A percentile compares a stretch with the other conserved stretches of the same genome.
Evolutionary conservation across 2,113 vertebrate genomes (phyloP).

Genomic region (Tenebrosternarchus preto): DNA sequence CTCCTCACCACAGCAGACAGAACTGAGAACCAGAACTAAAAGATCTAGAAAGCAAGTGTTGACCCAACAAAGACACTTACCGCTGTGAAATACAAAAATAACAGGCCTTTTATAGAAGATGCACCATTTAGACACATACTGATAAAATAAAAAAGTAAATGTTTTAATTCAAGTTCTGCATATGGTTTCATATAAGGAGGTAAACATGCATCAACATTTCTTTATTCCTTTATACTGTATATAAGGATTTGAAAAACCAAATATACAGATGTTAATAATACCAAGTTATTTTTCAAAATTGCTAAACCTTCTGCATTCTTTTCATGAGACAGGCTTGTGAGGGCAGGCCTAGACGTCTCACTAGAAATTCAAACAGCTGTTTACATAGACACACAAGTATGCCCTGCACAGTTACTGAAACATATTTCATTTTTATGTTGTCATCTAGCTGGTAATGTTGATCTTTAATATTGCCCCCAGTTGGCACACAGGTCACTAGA

Average conservation of each 20-base stretch:
- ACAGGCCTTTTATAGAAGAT: conserved; percentile 26
- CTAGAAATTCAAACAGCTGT: not conserved
- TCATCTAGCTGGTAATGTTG: not conserved
- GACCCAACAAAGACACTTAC: conserved; percentile 5
- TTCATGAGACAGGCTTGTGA: not conserved
- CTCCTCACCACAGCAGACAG: not conserved
- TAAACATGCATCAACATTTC: conserved; percentile 6
- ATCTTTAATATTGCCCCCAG: not conserved
- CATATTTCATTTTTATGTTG: conserved; percentile 1
- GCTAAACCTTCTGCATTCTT: not conserved
- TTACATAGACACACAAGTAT: conserved; percentile 4
- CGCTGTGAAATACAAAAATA: conserved; percentile 23
- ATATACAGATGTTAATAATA: not conserved
- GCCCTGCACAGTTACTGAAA: conserved; percentile 1
- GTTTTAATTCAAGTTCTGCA: not conserved
- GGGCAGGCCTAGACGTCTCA: not conserved
- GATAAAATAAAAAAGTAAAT: conserved; percentile 21
- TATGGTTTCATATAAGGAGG: not conserved
- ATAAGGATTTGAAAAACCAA: not conserved
- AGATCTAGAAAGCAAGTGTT: not conserved
- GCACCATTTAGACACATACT: conserved; percentile 24
- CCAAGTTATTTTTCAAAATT: not conserved
- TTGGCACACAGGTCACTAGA: not conserved
- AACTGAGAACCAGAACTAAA: conserved; percentile 1
- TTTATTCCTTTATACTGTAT: not conserved